These are phyloP conservation scores for Pampusana beccarii DNA, from an alignment of 2,113 vertebrate species.

Conservation along the genomic window DNA sequence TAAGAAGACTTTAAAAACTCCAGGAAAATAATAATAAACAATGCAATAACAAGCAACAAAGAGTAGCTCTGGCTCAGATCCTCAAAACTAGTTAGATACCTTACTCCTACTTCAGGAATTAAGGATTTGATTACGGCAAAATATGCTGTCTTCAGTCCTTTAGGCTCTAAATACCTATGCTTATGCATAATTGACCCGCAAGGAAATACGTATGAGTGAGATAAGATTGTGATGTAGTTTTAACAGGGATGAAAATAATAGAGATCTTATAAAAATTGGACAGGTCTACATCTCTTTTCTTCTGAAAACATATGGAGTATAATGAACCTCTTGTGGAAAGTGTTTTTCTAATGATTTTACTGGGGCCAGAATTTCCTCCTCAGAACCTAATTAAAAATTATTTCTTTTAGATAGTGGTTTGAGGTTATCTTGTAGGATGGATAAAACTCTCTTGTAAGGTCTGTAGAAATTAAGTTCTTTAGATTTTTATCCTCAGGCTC, in stretches of 20 bases:
- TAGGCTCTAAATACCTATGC: neutral
- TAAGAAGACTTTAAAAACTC: neutral
- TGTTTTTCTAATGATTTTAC: slow-evolving; percentile 23
- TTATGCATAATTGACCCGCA: neutral
- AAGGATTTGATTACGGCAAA: neutral
- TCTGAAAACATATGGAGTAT: neutral
- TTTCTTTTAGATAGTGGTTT: neutral
- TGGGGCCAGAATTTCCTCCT: neutral
- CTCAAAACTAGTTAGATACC: neutral
- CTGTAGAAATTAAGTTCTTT: slow-evolving; percentile 32
- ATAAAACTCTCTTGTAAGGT: neutral
- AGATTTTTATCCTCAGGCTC: slow-evolving; percentile 3
- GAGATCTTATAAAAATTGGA: neutral
- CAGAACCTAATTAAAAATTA: neutral
- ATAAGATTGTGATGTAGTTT: neutral
- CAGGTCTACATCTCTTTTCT: neutral
- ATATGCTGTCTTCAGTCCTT: neutral
- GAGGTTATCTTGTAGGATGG: neutral
- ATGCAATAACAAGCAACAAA: neutral
- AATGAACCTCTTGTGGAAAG: neutral
- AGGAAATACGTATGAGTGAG: neutral
- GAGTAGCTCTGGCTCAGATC: neutral
- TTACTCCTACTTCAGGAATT: neutral
- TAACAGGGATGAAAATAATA: neutral
- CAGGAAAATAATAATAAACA: neutral